Evolutionary conservation across 1,140 invertebrate species (phyloP).

Genomic region (Drosophila erecta): DNA sequence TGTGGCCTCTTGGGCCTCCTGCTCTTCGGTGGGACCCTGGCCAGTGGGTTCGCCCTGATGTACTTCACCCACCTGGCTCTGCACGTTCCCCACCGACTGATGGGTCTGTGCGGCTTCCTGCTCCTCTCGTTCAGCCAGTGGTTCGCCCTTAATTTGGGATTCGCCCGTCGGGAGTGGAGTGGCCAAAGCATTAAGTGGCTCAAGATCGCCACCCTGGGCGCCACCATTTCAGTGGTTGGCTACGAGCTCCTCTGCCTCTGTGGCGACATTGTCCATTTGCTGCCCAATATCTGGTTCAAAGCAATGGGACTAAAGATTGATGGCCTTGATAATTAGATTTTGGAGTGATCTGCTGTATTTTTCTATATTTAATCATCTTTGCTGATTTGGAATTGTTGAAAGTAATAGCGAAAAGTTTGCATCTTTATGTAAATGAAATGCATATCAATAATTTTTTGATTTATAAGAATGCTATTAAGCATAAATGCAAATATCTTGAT

Average conservation of each 20-base stretch:
- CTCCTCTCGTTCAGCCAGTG: slow-evolving; percentile 6
- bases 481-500: too few relatives aligned
- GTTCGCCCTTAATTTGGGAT: slow-evolving; percentile 35
- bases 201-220: slow-evolving; percentile 13
- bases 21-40: not conserved
- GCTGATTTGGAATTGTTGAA: too few relatives aligned
- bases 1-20: slow-evolving; percentile 8
- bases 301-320: not conserved
- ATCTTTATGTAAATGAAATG: too few relatives aligned
- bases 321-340: too few relatives aligned
- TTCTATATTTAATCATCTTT: too few relatives aligned
- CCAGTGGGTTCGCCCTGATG: slow-evolving; percentile 11
- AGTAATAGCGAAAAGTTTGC: too few relatives aligned
- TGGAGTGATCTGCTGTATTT: too few relatives aligned
- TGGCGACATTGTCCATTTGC: not conserved
- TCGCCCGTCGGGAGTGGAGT: slow-evolving; percentile 29
- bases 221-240: not conserved
- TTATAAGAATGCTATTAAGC: too few relatives aligned
- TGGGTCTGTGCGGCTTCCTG: slow-evolving; percentile 6
- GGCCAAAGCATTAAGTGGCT: not conserved
- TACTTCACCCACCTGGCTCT: not conserved
- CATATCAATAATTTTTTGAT: too few relatives aligned
- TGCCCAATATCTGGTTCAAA: slow-evolving; percentile 6
- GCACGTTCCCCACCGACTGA: slow-evolving; percentile 20
- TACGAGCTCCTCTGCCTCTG: slow-evolving; percentile 12